Evolutionary conservation across 1,140 invertebrate genomes (phyloP), one percentile per base, ranked within the genome.

Genomic region (Zaprionus camerounensis): DNA sequence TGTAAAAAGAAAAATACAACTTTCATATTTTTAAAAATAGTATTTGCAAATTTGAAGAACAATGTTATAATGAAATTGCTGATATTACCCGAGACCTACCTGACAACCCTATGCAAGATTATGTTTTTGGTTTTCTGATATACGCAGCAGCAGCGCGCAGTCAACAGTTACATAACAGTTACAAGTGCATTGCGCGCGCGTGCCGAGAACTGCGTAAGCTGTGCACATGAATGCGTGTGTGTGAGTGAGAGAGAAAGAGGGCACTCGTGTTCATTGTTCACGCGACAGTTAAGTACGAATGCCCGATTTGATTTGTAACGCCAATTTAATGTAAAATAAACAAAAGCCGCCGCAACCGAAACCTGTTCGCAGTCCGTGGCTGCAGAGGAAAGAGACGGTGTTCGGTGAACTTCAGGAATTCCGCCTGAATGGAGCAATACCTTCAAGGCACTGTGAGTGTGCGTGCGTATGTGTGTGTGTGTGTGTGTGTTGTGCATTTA

Each of bases 341-440:
- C 22, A 26, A 55, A 70, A 46, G n/a, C 41, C 7, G 71, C 46
- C 26, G 7, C 17, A 34, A 24, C 61, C 20, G 49, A 71, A 82
- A 83, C 81, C 71, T 61, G 83, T 87, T 87, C 85, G 61, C 59
- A 57, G 51, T 61, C 66, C 15, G 20, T 28, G 56, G 28, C 28
- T 31, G 28, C 28, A 31, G 28, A 31, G 28, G 28, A 1, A 56
- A 20, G 20, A 31, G 61, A 57, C 55, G 20, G 20, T 51, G 61
- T 78, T 69, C 80, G 36, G 15, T 55, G 77, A 88, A 88, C 61
- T 88, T 83, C 66, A 80, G 73, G 69, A 80, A 88, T 82, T 86
- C 67, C 72, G 72, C 59, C 53, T 56, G 62, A 73, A 55, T 38
- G 24, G 36, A 55, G 58, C 84, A 87, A 87, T 67, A 41, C 71